Conservation (phyloP, 2,797 vertebrate species). For the Crenuchus spilurus region DNA sequence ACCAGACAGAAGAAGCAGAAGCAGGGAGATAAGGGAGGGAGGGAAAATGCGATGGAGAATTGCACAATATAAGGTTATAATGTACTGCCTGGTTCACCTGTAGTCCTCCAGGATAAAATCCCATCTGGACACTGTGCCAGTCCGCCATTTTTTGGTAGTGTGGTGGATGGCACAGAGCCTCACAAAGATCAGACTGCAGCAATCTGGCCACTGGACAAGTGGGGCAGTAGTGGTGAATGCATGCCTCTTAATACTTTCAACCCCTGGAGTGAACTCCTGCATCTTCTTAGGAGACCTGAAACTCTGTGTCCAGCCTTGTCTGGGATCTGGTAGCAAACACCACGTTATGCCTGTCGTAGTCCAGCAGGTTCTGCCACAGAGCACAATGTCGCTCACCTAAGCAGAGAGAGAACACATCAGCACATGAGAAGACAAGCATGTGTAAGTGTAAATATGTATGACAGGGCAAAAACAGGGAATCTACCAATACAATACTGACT, state of each 20-base stretch:
- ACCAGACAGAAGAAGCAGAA: no score
- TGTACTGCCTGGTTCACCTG: no score
- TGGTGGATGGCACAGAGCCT: constrained; percentile 6
- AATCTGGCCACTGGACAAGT: constrained; percentile 10
- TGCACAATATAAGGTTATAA: no score
- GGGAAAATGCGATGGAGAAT: no score
- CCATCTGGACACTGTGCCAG: no score
- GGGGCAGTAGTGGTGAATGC: constrained; percentile 10
- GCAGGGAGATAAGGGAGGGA: no score
- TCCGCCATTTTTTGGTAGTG: background rate
- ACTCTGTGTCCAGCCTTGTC: constrained; percentile 21
- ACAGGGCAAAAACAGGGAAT: background rate
- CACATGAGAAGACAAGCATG: constrained; percentile 6
- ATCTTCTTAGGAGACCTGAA: constrained; percentile 28
- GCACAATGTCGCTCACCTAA: no score
- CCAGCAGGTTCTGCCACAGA: constrained; percentile 34
- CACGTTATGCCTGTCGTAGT: constrained; percentile 27
- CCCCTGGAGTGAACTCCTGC: constrained; percentile 20
- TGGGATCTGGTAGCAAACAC: constrained; percentile 34
- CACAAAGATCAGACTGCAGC: background rate
- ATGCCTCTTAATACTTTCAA: constrained; percentile 6
- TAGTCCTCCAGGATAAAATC: no score
- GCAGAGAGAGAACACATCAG: background rate
- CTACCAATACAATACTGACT: background rate
- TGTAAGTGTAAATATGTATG: no score